A percentile compares a stretch with the other conserved stretches of the same genome.
Conservation (phyloP, 2,888 invertebrate species). For the Drosophila fungiperda region DNA sequence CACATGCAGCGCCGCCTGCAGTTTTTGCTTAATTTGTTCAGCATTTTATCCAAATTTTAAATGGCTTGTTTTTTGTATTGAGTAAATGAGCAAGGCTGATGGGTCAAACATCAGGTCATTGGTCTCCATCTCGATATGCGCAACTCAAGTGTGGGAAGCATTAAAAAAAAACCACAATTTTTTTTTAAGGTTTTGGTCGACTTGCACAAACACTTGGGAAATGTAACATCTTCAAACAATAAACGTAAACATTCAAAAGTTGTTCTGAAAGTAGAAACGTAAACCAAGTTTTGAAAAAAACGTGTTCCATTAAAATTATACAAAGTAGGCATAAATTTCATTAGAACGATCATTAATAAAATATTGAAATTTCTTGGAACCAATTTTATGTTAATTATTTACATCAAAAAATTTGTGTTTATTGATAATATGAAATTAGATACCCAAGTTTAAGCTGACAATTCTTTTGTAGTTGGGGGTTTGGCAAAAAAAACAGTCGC, state of each 20-base stretch:
- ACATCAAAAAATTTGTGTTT: neutral
- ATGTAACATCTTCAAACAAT: neutral
- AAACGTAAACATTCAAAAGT: constrained; percentile 37
- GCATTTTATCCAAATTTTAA: constrained; percentile 20
- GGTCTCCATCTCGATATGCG: constrained; percentile 50
- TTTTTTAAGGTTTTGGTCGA: neutral
- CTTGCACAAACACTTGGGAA: constrained; percentile 2
- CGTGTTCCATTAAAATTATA: constrained; percentile 38
- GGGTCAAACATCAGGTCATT: constrained; percentile 55
- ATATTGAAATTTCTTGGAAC: constrained; percentile 4
- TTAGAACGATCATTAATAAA: constrained; percentile 38
- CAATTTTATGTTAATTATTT: constrained; percentile 18
- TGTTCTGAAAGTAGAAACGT: constrained; percentile 53
- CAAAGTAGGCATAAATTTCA: constrained; percentile 41
- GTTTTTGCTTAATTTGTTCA: constrained; percentile 56
- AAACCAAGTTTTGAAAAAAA: constrained; percentile 17
- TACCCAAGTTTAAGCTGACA: neutral
- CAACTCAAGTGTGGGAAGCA: constrained; percentile 61
- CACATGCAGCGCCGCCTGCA: constrained; percentile 48
- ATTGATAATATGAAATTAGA: neutral
- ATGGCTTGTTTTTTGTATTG: constrained; percentile 14
- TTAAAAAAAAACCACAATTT: constrained; percentile 14
- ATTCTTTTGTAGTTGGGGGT: neutral
- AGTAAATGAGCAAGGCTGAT: constrained; percentile 43
- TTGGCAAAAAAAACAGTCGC: neutral